These are phyloP conservation scores for Drosophila triauraria DNA, from an alignment of 1,140 invertebrate genomes.

Conservation along the genomic window DNA sequence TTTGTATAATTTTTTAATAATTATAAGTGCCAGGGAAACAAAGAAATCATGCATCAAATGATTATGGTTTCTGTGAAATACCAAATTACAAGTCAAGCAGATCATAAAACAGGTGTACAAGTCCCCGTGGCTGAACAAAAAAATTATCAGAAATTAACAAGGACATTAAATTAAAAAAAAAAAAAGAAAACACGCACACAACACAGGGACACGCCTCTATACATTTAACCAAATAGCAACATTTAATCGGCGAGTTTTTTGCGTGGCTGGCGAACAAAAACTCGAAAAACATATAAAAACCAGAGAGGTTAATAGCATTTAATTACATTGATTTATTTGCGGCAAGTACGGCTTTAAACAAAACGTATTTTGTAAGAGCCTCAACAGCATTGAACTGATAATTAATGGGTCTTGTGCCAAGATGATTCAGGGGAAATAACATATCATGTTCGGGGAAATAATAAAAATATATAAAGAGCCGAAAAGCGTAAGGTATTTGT, in stretches of 20 bases:
- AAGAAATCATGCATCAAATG: conserved; percentile 5
- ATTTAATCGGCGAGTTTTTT: conserved; percentile 19
- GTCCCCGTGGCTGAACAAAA: background rate
- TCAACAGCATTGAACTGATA: conserved; percentile 25
- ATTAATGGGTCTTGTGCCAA: conserved; percentile 51
- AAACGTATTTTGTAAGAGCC: conserved; percentile 15
- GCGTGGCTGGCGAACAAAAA: background rate
- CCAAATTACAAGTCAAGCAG: conserved; percentile 11
- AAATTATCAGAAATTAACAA: conserved; percentile 1
- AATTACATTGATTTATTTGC: conserved; percentile 76
- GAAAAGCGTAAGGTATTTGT: no score
- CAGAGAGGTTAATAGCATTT: conserved; percentile 54
- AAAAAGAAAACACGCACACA: background rate
- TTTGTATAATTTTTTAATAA: background rate
- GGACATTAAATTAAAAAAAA: conserved; percentile 4
- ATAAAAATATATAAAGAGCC: background rate
- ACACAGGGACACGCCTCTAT: background rate
- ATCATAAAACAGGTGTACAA: conserved; percentile 14
- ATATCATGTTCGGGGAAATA: background rate
- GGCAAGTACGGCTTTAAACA: conserved; percentile 24
- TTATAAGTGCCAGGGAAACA: background rate
- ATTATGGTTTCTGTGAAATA: conserved; percentile 1
- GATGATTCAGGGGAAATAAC: conserved; percentile 4
- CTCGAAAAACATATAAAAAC: conserved; percentile 23
- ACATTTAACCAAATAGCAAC: background rate